Base-by-base conservation (phyloP, 2,113 vertebrate genomes). In the Rhea pennata region DNA sequence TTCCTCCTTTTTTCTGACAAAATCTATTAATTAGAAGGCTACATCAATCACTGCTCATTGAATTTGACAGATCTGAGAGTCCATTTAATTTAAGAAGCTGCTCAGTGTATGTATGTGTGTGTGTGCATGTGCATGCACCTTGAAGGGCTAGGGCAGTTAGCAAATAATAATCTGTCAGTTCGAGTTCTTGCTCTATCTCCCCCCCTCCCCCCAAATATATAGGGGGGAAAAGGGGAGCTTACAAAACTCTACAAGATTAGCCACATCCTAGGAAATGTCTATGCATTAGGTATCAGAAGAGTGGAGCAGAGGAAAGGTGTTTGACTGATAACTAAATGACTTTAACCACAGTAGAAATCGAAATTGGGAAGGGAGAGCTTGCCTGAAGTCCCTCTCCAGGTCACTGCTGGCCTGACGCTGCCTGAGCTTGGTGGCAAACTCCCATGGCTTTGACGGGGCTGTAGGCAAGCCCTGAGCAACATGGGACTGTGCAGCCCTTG, bases 1-100 rank as follows among this genome's bases (percentile, higher is more conserved):
- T 95, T 66, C 53, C 64, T 87, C 39, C 69, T 12, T 94, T 77
- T 80, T 59, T 24, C 51, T 88, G 78, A 72, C 76, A 97, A 90
- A 96, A 84, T 58, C 31, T 7, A 46, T 94, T 90, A 91, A 53
- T 95, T 73, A 77, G 86, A 96, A 90, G 59, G 50, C 75, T 92
- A 15, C 53, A 64, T 88, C 50, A 72, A 12, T 92, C 53, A 86
- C 24, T 15, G 29, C 50, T 95, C 51, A 93, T 56, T 88, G 78
- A 79, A 69, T 84, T 88, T 95, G 93, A 91, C 91, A 73, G 74
- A 75, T 67, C 50, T 86, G 78, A 82, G 73, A 70, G 14, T 94
- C 51, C 5, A 3, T 93, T 29, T 88, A 91, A 87, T 92, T 92
- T 51, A 23, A 36, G 15, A 77, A 84, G 75, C 76, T 90, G 80